These are phyloP conservation scores for Scolopax rusticola DNA, from an alignment of 2,797 vertebrate genomes.

Conservation along the genomic window DNA sequence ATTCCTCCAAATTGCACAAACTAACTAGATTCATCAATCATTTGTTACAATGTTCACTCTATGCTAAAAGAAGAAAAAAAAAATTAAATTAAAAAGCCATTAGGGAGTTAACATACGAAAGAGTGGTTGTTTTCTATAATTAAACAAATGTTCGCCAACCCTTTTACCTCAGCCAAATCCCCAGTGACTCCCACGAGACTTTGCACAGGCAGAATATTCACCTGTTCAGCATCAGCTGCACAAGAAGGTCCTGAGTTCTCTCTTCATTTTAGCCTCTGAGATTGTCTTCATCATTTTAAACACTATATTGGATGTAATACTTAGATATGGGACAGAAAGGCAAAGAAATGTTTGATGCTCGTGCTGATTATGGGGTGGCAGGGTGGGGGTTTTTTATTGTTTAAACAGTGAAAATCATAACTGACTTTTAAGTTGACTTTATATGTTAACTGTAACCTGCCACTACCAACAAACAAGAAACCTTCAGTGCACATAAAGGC, in stretches of 20 bases:
- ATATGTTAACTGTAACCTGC: not conserved
- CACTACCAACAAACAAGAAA: not conserved
- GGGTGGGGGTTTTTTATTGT: not conserved
- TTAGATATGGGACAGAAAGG: not conserved
- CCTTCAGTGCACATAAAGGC: not conserved
- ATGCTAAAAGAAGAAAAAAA: not conserved
- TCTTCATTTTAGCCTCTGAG: not conserved
- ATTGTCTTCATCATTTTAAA: not conserved
- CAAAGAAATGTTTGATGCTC: not conserved
- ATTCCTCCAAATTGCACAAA: not conserved
- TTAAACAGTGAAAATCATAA: not conserved
- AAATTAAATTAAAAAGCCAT: slow-evolving; percentile 11
- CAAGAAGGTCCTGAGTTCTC: not conserved
- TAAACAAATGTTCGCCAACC: not conserved
- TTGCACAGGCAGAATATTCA: not conserved
- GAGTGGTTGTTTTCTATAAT: slow-evolving; percentile 51
- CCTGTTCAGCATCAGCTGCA: slow-evolving; percentile 32
- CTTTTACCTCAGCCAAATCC: slow-evolving; percentile 8
- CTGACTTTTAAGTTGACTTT: not conserved
- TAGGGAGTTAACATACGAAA: slow-evolving; percentile 44
- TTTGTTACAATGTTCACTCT: not conserved
- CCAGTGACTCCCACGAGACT: not conserved
- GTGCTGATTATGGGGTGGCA: fast-evolving
- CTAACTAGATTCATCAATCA: not conserved
- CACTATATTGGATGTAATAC: not conserved